phyloP scores from a whole-genome alignment of 2,113 vertebrate genomes.

The Bungarus multicinctus region DNA sequence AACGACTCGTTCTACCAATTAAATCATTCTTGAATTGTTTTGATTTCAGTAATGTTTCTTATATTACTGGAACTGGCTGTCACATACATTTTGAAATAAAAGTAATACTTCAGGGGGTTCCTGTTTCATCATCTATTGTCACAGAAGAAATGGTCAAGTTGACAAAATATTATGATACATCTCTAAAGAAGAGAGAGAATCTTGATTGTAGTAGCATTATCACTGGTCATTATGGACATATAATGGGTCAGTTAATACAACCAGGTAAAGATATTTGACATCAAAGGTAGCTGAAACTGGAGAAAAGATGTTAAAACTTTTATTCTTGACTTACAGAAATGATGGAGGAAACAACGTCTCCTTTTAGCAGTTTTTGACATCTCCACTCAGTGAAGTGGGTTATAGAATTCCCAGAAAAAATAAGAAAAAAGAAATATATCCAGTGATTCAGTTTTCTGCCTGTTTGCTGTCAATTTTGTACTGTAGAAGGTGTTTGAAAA shows the following conservation, averaged over 20 bases:
- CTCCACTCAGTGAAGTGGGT: background rate
- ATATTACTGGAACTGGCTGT: background rate
- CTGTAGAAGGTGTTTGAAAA: background rate
- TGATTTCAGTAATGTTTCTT: background rate
- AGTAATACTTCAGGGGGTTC: background rate
- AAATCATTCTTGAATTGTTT: background rate
- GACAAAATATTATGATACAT: background rate
- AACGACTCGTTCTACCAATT: background rate
- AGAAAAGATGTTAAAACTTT: background rate
- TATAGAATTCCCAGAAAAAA: background rate
- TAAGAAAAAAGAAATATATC: background rate
- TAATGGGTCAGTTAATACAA: background rate
- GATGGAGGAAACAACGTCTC: background rate
- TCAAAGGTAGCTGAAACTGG: background rate
- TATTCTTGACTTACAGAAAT: background rate
- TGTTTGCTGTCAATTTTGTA: background rate
- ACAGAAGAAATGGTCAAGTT: background rate
- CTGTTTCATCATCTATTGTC: background rate
- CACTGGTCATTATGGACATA: background rate
- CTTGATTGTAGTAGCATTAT: background rate
- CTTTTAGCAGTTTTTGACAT: background rate
- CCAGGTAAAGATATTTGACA: background rate
- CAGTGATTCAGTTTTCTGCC: background rate
- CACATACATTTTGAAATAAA: background rate
- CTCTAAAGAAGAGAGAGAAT: background rate